These are phyloP conservation scores for Callinectes sapidus DNA, from an alignment of 2,888 invertebrate genomes.

Conservation along the genomic window DNA sequence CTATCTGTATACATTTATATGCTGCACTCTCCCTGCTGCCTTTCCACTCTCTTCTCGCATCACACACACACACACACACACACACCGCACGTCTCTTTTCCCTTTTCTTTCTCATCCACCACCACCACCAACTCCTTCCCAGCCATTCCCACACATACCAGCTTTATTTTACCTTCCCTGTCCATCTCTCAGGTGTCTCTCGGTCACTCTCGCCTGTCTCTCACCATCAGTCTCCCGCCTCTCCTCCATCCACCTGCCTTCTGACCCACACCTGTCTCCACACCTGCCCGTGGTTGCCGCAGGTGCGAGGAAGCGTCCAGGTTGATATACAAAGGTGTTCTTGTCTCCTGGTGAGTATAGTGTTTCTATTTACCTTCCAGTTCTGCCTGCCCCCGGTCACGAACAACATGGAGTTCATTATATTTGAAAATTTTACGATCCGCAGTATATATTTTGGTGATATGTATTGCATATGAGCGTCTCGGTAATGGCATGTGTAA, in stretches of 20 bases:
- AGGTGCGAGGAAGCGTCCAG: slow-evolving; percentile 12
- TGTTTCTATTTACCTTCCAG: slow-evolving; percentile 12
- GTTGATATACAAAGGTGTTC: not conserved
- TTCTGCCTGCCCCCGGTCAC: not conserved
- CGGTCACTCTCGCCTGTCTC: slow-evolving; percentile 32
- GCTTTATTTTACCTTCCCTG: slow-evolving; percentile 19
- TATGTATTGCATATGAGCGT: slow-evolving; percentile 4
- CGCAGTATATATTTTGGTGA: not conserved
- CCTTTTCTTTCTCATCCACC: not conserved
- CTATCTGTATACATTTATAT: not conserved
- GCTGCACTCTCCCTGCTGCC: not conserved
- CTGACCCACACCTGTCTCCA: slow-evolving; percentile 11
- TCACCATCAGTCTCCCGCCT: slow-evolving; percentile 31
- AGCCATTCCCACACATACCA: not conserved
- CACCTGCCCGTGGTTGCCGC: slow-evolving; percentile 10
- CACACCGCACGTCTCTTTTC: not conserved
- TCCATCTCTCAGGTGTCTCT: slow-evolving; percentile 13
- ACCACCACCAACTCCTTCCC: not conserved
- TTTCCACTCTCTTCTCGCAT: not conserved
- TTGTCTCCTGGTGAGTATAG: not conserved
- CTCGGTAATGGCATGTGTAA: slow-evolving; percentile 5
- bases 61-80: not conserved
- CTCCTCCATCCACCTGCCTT: slow-evolving; percentile 22
- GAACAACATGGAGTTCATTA: not conserved
- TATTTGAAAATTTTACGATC: not conserved